Conservation (phyloP, 2,888 invertebrate species). For the Sinohyriopsis cumingii region DNA sequence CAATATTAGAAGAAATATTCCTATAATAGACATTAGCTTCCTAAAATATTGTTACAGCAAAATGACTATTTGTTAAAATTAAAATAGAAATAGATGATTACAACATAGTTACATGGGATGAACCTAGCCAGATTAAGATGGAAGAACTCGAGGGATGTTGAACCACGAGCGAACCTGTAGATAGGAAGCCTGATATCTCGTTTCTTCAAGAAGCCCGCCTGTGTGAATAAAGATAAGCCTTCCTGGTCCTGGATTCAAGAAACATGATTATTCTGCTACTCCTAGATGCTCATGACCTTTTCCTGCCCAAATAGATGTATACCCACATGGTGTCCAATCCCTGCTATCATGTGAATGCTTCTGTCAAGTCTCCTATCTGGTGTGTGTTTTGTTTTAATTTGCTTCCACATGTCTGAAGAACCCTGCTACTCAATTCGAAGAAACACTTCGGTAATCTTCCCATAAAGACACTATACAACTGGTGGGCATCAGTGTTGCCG, state of each 20-base stretch:
- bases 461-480: constrained; percentile 43
- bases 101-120: constrained; percentile 24
- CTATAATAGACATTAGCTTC: background rate
- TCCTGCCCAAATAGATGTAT: constrained; percentile 26
- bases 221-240: constrained; percentile 20
- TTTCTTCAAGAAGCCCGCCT: constrained; percentile 24
- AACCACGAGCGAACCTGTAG: constrained; percentile 35
- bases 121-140: constrained; percentile 37
- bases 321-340: constrained; percentile 29
- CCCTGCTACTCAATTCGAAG: constrained; percentile 33
- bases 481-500: constrained; percentile 37
- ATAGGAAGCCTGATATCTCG: constrained; percentile 16
- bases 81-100: no score
- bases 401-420: constrained; percentile 29
- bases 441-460: constrained; percentile 25
- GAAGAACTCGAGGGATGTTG: constrained; percentile 41
- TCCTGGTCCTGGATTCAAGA: constrained; percentile 35
- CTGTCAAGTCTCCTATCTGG: constrained; percentile 21
- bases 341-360: constrained; percentile 20
- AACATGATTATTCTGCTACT: constrained; percentile 26
- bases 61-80: no score
- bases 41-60: no score
- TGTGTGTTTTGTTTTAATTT: constrained; percentile 13
- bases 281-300: constrained; percentile 19
- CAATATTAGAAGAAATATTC: no score